phyloP scores from a whole-genome alignment of 2,888 invertebrate species.

The Ptilodon capucinus region DNA sequence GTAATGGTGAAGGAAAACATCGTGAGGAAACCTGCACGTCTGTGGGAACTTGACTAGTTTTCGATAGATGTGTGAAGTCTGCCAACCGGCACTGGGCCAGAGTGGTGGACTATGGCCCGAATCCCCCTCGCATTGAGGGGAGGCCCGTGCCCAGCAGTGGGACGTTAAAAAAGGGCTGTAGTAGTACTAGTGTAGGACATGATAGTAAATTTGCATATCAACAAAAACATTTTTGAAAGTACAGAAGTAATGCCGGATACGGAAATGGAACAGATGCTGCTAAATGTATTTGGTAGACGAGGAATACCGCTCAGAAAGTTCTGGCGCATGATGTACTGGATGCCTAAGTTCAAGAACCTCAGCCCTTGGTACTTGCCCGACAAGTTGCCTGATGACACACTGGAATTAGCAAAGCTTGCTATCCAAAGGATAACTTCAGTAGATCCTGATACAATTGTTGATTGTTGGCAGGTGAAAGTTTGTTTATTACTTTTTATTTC shows the following conservation, averaged over 20 bases:
- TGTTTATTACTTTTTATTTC: too few species aligned
- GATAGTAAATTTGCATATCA: background rate
- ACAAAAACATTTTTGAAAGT: constrained; percentile 30
- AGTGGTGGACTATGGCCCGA: too few species aligned
- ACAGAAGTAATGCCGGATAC: constrained; percentile 94
- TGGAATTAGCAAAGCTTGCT: constrained; percentile 91
- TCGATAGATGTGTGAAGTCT: too few species aligned
- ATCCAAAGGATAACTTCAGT: constrained; percentile 92
- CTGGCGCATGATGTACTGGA: constrained; percentile 94
- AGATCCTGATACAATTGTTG: constrained; percentile 87
- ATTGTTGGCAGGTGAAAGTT: constrained; percentile 83
- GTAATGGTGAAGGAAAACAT: too few species aligned
- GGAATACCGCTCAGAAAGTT: constrained; percentile 88
- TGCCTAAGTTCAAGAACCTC: constrained; percentile 96
- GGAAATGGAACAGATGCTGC: constrained; percentile 91
- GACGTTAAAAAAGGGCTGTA: too few species aligned
- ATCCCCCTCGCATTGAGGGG: too few species aligned
- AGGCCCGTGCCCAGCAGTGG: too few species aligned
- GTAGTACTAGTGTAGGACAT: background rate
- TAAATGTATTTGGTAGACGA: constrained; percentile 91
- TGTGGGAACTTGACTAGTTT: too few species aligned
- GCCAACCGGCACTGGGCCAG: too few species aligned
- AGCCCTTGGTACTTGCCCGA: constrained; percentile 93
- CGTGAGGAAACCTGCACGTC: too few species aligned
- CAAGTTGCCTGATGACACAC: constrained; percentile 88